Base-by-base conservation (phyloP, 2,113 vertebrate species). In the Elgaria multicarinata region DNA sequence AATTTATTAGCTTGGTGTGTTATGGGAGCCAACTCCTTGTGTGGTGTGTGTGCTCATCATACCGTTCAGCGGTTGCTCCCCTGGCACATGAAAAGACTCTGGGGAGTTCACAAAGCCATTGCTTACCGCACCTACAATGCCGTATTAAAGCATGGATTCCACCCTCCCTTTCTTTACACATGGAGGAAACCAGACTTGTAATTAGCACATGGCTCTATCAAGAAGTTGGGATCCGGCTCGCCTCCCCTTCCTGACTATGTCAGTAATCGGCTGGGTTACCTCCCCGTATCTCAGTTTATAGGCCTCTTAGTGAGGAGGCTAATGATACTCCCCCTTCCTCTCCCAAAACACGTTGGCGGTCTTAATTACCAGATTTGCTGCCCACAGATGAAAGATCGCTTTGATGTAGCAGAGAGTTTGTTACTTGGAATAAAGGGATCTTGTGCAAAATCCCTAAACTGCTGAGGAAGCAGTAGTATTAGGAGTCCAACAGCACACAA, bases 91-190 rank as follows among this genome's bases (percentile, higher is more conserved):
- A 64, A 78, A 64, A 93, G 72, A 71, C 91, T 95, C 28, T 81
- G 55, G 88, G 72, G 62, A 78, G 85, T 89, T 78, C 88, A 53
- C 72, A 89, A 78, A 89, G 31, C 6, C 20, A 55, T n/a, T 78
- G 58, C 84, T 89, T 78, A 84, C 82, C 24, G 18, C 44, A 42
- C n/a, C 71, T 77, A 78, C 62, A 85, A 67, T 33, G 13, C 74
- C 42, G 22, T 42, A 85, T 85, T 78, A 85, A 89, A 84, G 33
- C 3, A 31, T 36, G 53, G n/a, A 50, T 84, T 84, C 58, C 74
- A 36, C 72, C 72, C n/a, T 84, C 36, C 78, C 44, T 26, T 66
- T 77, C 79, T 84, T 53, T 13, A 76, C 36, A 39, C n/a, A 66
- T 4, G 6, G 72, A 83, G 39, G 80, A 66, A 89, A 66, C 12